These are phyloP conservation scores for Onychostruthus taczanowskii DNA, from an alignment of 2,113 vertebrate genomes.

Conservation along the genomic window DNA sequence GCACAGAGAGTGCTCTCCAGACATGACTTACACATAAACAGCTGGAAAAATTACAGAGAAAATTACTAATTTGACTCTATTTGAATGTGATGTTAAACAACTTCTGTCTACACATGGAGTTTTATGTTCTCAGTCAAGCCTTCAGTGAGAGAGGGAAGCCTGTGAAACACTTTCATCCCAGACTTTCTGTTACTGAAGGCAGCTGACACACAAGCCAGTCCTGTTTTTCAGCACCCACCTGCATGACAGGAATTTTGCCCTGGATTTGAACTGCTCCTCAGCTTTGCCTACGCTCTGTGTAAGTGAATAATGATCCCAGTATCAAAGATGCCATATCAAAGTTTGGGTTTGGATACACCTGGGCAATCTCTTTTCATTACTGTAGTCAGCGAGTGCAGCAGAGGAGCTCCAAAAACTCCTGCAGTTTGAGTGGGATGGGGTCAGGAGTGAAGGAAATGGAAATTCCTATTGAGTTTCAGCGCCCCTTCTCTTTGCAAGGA, in stretches of 20 bases:
- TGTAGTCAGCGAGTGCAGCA: not conserved
- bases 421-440: not conserved
- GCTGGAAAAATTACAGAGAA: not conserved
- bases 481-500: not conserved
- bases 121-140: constrained; percentile 12
- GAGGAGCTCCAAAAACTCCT: not conserved
- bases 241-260: constrained; percentile 40
- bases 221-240: constrained; percentile 39
- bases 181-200: not conserved
- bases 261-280: not conserved
- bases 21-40: not conserved
- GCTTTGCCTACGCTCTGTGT: not conserved
- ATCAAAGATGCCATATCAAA: not conserved
- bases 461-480: not conserved
- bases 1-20: not conserved
- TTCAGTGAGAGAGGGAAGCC: not conserved
- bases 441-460: not conserved
- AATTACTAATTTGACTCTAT: not conserved
- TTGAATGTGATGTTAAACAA: constrained; percentile 7
- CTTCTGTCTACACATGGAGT: not conserved
- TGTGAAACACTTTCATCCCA: constrained; percentile 7
- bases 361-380: not conserved
- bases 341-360: not conserved
- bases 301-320: not conserved
- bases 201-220: not conserved